Evolutionary conservation across 2,888 invertebrate genomes (phyloP), one percentile per base, ranked within the genome.

Genomic region (Coenonympha arcania): DNA sequence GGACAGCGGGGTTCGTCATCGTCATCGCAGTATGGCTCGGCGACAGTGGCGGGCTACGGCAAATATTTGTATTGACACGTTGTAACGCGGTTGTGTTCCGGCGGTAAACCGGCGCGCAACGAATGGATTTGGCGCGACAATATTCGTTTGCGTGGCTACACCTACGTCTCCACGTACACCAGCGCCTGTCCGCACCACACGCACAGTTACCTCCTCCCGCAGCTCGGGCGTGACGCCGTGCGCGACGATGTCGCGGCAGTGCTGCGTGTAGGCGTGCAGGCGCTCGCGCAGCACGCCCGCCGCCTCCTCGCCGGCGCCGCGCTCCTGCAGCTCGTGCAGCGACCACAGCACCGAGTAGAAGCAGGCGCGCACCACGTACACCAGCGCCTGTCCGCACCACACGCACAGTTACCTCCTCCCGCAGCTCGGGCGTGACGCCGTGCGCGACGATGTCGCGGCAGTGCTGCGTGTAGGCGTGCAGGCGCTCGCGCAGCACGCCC

Each of bases 351-450:
- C 11, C 4, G 28, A n/a, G 8, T n/a, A 6, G 31, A 36, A 22
- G 65, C 96, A 95, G 24, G 95, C 92, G 59, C 93, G 93, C 62
- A 85, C 72, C 71, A n/a, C n/a, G n/a, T n/a, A n/a, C n/a, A n/a
- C n/a, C n/a, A n/a, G n/a, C n/a, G n/a, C n/a, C n/a, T n/a, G n/a
- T n/a, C n/a, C n/a, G n/a, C n/a, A n/a, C n/a, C n/a, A n/a, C n/a
- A n/a, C n/a, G n/a, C n/a, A n/a, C n/a, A n/a, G n/a, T n/a, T 69
- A 91, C 92, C 82, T 94, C 93, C 77, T 94, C 94, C 63, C 90
- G 90, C 56, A 93, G 90, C 54, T 88, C 83, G 41, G 89, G 89
- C 49, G 63, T 48, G 50, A 26, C 30, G 5, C 63, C 65, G 45
- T 20, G 30, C 16, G 58, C 59, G 30, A 61, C 62, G 44, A 63